These are phyloP conservation scores for Eulithis testata DNA, from an alignment of 2,888 invertebrate genomes.

Conservation along the genomic window DNA sequence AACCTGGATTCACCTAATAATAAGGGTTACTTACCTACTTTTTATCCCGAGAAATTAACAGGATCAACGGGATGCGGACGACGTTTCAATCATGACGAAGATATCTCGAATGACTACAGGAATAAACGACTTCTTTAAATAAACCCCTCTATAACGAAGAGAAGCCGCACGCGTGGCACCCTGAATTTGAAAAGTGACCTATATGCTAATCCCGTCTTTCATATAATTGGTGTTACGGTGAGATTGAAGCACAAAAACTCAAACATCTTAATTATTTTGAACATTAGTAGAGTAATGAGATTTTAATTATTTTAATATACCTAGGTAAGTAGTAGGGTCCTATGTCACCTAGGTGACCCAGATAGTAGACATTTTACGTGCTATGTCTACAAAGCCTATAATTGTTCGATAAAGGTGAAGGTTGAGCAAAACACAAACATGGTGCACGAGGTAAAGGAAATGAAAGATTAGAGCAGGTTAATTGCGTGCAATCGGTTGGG, in stretches of 20 bases:
- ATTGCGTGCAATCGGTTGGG: slow-evolving; percentile 68
- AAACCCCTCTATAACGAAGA: slow-evolving; percentile 50
- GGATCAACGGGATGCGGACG: too few species aligned
- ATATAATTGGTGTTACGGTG: too few species aligned
- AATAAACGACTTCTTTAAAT: slow-evolving; percentile 72
- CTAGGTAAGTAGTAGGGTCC: too few species aligned
- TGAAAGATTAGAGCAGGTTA: slow-evolving; percentile 63
- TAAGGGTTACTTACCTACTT: too few species aligned
- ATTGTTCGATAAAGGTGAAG: slow-evolving; percentile 3
- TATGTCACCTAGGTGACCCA: neutral
- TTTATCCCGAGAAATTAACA: too few species aligned
- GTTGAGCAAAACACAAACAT: slow-evolving; percentile 23
- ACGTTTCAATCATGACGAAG: slow-evolving; percentile 52
- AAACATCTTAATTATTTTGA: too few species aligned
- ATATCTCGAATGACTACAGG: slow-evolving; percentile 47
- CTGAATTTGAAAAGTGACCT: too few species aligned
- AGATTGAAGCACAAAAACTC: too few species aligned
- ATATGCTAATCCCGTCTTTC: too few species aligned
- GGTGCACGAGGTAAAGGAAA: slow-evolving; percentile 61
- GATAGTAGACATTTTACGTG: neutral
- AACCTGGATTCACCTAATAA: neutral
- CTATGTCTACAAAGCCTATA: slow-evolving; percentile 3
- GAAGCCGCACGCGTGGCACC: too few species aligned
- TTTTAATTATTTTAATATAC: too few species aligned
- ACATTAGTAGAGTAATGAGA: too few species aligned